phyloP scores from a whole-genome alignment of 2,888 invertebrate genomes.

The Amblyjoppa proteus region DNA sequence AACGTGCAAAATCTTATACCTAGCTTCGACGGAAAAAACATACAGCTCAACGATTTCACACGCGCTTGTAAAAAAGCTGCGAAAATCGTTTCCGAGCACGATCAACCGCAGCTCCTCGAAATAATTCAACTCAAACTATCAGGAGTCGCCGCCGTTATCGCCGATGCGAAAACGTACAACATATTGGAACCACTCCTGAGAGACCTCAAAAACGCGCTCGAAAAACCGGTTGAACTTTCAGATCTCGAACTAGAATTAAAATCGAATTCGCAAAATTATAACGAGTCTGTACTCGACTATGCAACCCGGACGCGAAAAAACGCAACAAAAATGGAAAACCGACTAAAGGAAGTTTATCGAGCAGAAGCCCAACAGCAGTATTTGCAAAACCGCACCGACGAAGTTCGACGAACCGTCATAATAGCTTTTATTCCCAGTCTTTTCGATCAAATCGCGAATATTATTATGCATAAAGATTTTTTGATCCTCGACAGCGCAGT shows the following conservation, averaged over 20 bases:
- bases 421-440: conserved; percentile 1
- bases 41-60: conserved; percentile 9
- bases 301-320: conserved; percentile 4
- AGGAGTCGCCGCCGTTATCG: neutral
- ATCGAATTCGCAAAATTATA: conserved; percentile 11
- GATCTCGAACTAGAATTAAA: conserved; percentile 29
- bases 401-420: neutral
- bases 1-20: conserved; percentile 15
- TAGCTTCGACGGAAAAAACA: conserved; percentile 11
- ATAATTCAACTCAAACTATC: neutral
- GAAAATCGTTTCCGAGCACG: neutral
- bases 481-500: neutral
- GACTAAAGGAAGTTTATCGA: conserved; percentile 10
- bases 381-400: neutral
- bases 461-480: neutral
- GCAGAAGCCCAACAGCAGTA: neutral
- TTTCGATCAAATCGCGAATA: neutral
- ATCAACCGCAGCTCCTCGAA: neutral
- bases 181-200: neutral
- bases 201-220: conserved; percentile 3
- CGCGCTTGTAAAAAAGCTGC: conserved; percentile 15
- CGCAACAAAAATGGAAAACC: neutral
- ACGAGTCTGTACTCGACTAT: neutral
- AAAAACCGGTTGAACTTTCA: neutral
- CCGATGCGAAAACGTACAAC: neutral